Conservation (phyloP, 1,140 invertebrate species). For the Dinothrombium tinctorium region DNA sequence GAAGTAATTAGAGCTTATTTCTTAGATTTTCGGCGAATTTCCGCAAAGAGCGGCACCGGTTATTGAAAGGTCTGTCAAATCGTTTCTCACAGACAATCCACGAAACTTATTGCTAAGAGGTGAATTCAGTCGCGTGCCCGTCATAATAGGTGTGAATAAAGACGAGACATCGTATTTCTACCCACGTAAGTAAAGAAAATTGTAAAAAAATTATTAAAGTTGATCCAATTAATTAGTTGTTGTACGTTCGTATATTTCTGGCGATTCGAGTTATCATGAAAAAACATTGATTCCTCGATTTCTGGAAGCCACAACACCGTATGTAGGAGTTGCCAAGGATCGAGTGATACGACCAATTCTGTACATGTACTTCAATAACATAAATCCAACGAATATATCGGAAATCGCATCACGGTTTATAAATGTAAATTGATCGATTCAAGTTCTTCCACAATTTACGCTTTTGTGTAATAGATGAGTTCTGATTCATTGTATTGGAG, state of each 20-base stretch:
- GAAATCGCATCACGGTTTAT: constrained; percentile 13
- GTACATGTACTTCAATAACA: constrained; percentile 13
- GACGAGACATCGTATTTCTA: constrained; percentile 31
- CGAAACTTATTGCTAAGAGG: constrained; percentile 17
- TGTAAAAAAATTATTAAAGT: background rate
- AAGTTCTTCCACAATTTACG: background rate
- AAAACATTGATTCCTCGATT: constrained; percentile 8
- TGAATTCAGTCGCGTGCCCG: constrained; percentile 28
- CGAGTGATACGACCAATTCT: constrained; percentile 10
- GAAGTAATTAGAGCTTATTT: too few species aligned
- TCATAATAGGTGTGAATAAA: constrained; percentile 31
- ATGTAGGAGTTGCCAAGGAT: constrained; percentile 1
- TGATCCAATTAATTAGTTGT: background rate
- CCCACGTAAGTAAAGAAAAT: constrained; percentile 14
- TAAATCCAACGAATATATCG: constrained; percentile 12
- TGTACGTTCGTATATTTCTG: background rate
- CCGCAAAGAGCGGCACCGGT: constrained; percentile 15
- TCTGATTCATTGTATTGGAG: constrained; percentile 13
- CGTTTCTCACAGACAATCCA: constrained; percentile 21
- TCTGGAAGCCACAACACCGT: constrained; percentile 5
- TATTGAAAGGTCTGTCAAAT: constrained; percentile 10
- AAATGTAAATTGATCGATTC: constrained; percentile 12
- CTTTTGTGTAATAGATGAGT: constrained; percentile 11
- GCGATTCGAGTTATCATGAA: constrained; percentile 2
- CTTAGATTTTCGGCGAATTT: constrained; percentile 15